Conservation (phyloP, 2,797 vertebrate genomes). For the Carcharodon carcharias region DNA sequence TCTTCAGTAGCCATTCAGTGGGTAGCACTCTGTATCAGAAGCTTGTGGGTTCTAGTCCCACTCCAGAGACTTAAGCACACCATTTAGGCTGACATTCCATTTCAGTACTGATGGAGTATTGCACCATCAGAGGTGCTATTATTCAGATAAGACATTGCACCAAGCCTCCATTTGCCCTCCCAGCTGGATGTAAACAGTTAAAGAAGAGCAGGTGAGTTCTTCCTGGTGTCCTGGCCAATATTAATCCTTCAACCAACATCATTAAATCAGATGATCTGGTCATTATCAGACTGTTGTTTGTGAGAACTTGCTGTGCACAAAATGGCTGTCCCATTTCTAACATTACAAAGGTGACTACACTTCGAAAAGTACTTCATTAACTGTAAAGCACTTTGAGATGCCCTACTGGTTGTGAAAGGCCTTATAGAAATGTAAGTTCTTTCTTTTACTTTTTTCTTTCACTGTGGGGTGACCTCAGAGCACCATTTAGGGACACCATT, state of each 20-base stretch:
- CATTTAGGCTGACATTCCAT: background rate
- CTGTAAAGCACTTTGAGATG: background rate
- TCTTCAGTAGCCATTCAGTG: background rate
- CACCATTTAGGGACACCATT: no score
- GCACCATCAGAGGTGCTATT: background rate
- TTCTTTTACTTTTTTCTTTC: background rate
- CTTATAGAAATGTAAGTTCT: background rate
- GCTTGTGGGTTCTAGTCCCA: background rate
- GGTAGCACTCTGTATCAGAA: background rate
- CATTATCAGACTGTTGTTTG: background rate
- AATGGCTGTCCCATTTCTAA: background rate
- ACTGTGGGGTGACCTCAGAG: background rate
- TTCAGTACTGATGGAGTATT: background rate
- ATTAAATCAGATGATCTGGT: background rate
- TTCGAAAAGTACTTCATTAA: background rate
- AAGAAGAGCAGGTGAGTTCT: background rate
- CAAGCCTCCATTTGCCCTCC: background rate
- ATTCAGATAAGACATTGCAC: background rate
- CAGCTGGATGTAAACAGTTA: background rate
- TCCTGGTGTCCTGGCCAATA: background rate
- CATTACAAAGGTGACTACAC: background rate
- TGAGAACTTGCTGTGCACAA: background rate
- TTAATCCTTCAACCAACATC: background rate
- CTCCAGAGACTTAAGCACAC: background rate
- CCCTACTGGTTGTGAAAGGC: background rate